Evolutionary conservation across 2,888 invertebrate genomes (phyloP).

Genomic region (Ctena decussata): DNA sequence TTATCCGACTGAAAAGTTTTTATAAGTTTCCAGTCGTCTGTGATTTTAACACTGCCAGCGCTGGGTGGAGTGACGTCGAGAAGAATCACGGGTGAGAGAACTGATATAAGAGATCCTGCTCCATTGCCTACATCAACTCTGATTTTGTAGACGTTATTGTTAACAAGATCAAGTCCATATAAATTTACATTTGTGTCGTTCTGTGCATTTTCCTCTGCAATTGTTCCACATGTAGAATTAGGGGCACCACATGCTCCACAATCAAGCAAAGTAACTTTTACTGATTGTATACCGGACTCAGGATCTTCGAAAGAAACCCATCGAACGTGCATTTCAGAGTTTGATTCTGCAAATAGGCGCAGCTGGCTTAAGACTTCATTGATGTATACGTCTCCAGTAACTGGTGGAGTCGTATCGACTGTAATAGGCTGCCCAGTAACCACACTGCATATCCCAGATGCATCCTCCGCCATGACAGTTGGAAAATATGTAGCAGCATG

Average conservation of each 20-base stretch:
- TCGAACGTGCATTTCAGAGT: conserved; percentile 37
- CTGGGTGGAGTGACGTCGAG: conserved; percentile 60
- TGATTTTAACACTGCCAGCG: conserved; percentile 62
- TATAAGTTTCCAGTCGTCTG: conserved; percentile 48
- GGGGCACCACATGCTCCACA: conserved; percentile 21
- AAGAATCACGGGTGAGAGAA: conserved; percentile 43
- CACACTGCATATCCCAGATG: conserved; percentile 64
- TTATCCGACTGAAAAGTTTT: conserved; percentile 56
- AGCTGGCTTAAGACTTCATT: conserved; percentile 33
- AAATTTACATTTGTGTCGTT: conserved; percentile 58
- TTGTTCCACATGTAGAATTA: conserved; percentile 16
- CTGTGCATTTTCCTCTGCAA: conserved; percentile 36
- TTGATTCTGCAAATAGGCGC: conserved; percentile 34
- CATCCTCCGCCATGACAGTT: conserved; percentile 66
- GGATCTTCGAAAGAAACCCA: conserved; percentile 49
- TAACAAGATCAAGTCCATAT: conserved; percentile 59
- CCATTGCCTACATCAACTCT: conserved; percentile 57
- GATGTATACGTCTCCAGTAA: conserved; percentile 36
- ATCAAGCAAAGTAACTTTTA: conserved; percentile 17
- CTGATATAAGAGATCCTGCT: conserved; percentile 43
- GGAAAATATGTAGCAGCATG: conserved; percentile 64
- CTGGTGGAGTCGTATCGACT: conserved; percentile 69
- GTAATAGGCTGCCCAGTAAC: conserved; percentile 48
- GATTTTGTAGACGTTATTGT: conserved; percentile 50
- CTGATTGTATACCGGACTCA: conserved; percentile 49